These are phyloP conservation scores for Cremastinae sp. DNA, from an alignment of 2,888 invertebrate species.

Conservation along the genomic window DNA sequence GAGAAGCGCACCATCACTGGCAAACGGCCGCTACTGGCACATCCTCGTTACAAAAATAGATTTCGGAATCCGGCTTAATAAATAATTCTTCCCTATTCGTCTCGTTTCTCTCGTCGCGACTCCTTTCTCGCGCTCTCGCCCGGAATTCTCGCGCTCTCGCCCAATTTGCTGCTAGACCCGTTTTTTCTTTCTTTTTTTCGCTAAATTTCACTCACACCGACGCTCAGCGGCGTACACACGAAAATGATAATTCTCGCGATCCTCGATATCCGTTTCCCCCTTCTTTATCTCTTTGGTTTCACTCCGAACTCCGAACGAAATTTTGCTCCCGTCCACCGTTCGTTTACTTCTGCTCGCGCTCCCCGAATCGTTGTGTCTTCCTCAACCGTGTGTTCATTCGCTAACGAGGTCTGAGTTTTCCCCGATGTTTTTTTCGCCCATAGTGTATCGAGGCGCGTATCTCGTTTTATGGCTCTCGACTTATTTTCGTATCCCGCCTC, in stretches of 20 bases:
- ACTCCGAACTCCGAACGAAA: constrained; percentile 24
- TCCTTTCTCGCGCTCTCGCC: constrained; percentile 42
- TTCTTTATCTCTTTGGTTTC: constrained; percentile 43
- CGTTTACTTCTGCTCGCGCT: too few species aligned
- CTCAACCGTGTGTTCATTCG: background rate
- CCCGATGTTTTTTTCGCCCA: background rate
- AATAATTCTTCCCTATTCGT: constrained; percentile 51
- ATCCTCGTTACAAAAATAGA: constrained; percentile 63
- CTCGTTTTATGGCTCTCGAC: constrained; percentile 13
- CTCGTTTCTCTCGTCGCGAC: constrained; percentile 41
- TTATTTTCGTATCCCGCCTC: constrained; percentile 7
- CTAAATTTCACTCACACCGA: constrained; percentile 16
- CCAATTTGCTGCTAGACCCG: too few species aligned
- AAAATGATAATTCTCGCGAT: constrained; percentile 8
- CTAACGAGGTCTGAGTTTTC: too few species aligned
- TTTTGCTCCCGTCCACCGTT: too few species aligned
- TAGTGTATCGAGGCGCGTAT: background rate
- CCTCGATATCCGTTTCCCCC: constrained; percentile 27
- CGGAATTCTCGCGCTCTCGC: background rate
- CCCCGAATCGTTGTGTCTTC: too few species aligned
- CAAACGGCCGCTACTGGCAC: constrained; percentile 53
- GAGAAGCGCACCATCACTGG: constrained; percentile 35
- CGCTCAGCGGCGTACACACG: constrained; percentile 10
- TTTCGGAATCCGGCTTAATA: constrained; percentile 58
- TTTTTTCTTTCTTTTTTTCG: constrained; percentile 16